Percentiles rank a stretch among this genome's conserved stretches.
These are phyloP conservation scores for Ochotona princeps DNA, from an alignment of 2,113 vertebrate species.

Conservation along the genomic window DNA sequence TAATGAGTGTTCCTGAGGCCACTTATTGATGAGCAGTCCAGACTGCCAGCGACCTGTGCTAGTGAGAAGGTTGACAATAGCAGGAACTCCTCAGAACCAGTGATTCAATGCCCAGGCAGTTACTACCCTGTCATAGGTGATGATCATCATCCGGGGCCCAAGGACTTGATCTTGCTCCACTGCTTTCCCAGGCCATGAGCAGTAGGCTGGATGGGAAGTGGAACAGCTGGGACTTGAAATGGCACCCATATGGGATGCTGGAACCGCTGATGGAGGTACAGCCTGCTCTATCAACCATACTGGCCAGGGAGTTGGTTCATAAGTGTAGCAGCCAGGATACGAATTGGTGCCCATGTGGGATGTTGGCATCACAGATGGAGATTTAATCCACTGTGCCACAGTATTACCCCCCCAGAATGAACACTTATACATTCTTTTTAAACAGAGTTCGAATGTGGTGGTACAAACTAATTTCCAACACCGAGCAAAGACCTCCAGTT, in stretches of 20 bases:
- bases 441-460: constrained; percentile 5
- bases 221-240: no score
- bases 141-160: neutral
- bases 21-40: neutral
- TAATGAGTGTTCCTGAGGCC: constrained; percentile 37
- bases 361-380: no score
- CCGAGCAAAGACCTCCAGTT: neutral
- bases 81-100: neutral
- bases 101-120: neutral
- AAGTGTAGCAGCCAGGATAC: no score
- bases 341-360: no score
- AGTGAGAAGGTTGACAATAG: neutral
- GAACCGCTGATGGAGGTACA: no score
- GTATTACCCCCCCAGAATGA: neutral
- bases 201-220: no score
- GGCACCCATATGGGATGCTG: neutral
- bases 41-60: neutral
- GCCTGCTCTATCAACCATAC: no score
- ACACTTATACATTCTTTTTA: neutral
- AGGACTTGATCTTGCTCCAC: no score
- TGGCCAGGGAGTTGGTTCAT: no score
- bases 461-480: neutral
- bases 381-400: no score
- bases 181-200: no score
- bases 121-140: neutral